Percentiles rank a stretch among this genome's conserved stretches.
phyloP scores from a whole-genome alignment of 2,797 vertebrate species.

The Crax fasciolata region DNA sequence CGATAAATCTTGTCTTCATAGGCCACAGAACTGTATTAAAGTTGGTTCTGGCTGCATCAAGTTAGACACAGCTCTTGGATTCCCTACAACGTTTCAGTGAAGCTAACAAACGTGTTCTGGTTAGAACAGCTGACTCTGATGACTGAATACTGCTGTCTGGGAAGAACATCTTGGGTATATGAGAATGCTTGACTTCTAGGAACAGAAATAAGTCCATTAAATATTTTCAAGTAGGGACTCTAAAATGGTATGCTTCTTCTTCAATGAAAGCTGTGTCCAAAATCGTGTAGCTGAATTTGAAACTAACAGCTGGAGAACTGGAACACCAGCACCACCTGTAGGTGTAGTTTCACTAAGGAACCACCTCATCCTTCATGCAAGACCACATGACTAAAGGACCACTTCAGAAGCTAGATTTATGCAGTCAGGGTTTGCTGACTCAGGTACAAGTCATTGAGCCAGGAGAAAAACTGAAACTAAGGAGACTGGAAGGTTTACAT shows the following conservation, averaged over 20 bases:
- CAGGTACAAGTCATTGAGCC: background rate
- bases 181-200: background rate
- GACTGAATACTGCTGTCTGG: background rate
- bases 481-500: background rate
- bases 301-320: background rate
- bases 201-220: background rate
- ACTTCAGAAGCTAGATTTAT: background rate
- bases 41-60: background rate
- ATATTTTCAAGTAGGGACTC: background rate
- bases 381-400: background rate
- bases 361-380: background rate
- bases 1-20: background rate
- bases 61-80: background rate
- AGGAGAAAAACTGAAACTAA: background rate
- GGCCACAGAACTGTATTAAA: background rate
- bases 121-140: background rate
- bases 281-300: accelerated
- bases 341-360: background rate
- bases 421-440: background rate
- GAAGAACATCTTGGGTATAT: background rate
- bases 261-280: background rate
- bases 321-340: slow-evolving; percentile 26
- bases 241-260: background rate
- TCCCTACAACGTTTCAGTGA: background rate
- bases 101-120: background rate